Base-by-base conservation (phyloP, 2,113 vertebrate species). In the Gambusia affinis region DNA sequence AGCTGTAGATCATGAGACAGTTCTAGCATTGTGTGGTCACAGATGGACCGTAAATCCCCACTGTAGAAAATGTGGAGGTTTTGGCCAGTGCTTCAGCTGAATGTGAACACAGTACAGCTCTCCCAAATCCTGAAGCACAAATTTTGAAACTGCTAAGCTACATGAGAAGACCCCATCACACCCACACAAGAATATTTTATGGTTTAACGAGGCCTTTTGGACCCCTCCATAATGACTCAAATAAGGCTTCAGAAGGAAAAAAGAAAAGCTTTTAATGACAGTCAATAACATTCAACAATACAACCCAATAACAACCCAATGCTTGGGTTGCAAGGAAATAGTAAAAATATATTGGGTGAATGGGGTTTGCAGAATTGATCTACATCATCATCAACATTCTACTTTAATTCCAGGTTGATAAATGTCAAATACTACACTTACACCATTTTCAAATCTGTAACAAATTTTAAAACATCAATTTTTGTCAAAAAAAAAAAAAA, bases 11-110 rank as follows among this genome's bases (percentile, higher is more conserved):
- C 57, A 54, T 54, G 64, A 42, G 69, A 70, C 29, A 22, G 15
- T 72, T 77, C 24, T 60, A 64, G 44, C 57, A 54, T 54, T 72
- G 29, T 64, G 57, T 67, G 33, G 54, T 28, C 29, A 67, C 76
- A 80, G 82, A 82, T 80, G 80, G 80, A 29, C n/a, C 67, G 64
- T 67, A 78, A 78, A 75, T 79, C 76, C 71, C 19, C 10, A 83
- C 29, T 64, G 62, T 29, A 70, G 42, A 78, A 39, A 67, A 19
- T 42, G 39, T 35, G 28, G 61, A 66, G 62, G 39, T 37, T 64
- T 72, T 80, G 60, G 67, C 79, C 73, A 79, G 44, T 67, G 42
- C 30, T 78, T 66, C 60, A 63, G 28, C 29, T 72, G 12, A 63
- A 72, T 82, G 73, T 85, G 65, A 74, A 78, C 64, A 77, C 61